phyloP scores from a whole-genome alignment of 1,140 invertebrate species.

The Cyclargus thomasi region DNA sequence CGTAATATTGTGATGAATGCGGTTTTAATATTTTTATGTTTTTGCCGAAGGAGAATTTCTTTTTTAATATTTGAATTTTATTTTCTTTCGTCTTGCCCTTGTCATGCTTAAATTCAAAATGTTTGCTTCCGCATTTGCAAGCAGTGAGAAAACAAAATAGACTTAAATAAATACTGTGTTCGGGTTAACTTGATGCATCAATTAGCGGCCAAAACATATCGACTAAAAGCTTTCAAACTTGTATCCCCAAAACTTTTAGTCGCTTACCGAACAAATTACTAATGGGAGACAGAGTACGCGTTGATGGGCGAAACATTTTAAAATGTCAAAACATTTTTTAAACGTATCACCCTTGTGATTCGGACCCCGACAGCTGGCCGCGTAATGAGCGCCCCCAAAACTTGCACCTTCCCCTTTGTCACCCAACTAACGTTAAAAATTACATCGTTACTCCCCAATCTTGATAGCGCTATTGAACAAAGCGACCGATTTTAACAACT shows the following conservation, averaged over 20 bases:
- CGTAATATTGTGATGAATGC: neutral
- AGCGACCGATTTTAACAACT: constrained; percentile 14
- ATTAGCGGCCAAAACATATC: neutral
- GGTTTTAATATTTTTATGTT: neutral
- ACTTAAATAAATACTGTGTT: neutral
- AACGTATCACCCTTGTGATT: neutral
- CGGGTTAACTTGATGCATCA: neutral
- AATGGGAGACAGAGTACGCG: neutral
- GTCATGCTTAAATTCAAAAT: too few relatives aligned
- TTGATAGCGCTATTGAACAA: constrained; percentile 7
- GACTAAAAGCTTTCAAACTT: neutral
- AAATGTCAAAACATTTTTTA: neutral
- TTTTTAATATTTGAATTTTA: neutral
- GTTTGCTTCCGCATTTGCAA: too few relatives aligned
- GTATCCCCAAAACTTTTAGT: neutral
- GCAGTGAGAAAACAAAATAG: too few relatives aligned
- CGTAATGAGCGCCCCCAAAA: constrained; percentile 4
- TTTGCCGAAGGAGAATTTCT: neutral
- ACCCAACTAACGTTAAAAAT: constrained; percentile 11
- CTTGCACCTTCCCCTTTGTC: constrained; percentile 8
- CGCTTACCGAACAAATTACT: neutral
- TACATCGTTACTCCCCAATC: constrained; percentile 13
- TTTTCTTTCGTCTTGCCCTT: too few relatives aligned
- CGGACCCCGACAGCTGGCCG: neutral
- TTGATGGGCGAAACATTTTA: neutral